These are phyloP conservation scores for Corydoras maculifer DNA, from an alignment of 2,113 vertebrate genomes.

Conservation along the genomic window DNA sequence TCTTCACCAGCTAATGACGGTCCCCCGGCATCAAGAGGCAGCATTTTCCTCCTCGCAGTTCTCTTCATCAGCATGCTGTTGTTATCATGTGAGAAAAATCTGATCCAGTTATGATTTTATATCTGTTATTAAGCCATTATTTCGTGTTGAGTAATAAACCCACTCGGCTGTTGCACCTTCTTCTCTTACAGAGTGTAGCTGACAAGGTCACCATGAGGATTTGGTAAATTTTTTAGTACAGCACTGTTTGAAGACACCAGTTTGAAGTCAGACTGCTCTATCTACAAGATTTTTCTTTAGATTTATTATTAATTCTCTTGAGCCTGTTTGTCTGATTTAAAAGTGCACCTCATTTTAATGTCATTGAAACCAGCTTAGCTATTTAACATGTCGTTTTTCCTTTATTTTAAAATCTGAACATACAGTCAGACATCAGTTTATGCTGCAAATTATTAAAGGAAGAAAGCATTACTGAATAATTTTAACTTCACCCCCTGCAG, in stretches of 20 bases:
- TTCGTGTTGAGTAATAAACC: no score
- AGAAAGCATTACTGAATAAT: no score
- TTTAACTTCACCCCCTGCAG: no score
- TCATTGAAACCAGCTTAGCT: background rate
- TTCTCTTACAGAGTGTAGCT: slow-evolving; percentile 23
- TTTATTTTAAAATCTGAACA: background rate
- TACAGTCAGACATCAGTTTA: background rate
- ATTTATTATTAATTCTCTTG: no score
- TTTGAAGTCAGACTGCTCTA: no score
- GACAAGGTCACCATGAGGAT: background rate
- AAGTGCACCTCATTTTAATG: background rate
- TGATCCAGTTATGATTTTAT: no score
- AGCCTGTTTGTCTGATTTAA: background rate
- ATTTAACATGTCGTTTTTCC: background rate
- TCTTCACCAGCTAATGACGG: background rate
- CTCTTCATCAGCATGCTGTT: slow-evolving; percentile 46
- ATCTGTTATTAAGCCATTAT: no score
- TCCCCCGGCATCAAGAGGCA: slow-evolving; percentile 2
- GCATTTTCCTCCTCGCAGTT: slow-evolving; percentile 35
- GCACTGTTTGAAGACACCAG: no score
- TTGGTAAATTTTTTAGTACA: slow-evolving; percentile 4
- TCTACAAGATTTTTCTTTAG: no score
- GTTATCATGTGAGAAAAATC: slow-evolving; percentile 53
- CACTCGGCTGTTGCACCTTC: no score
- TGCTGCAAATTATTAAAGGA: no score